Conservation (phyloP, 2,888 invertebrate species). For the Nymphalis polychloros region DNA sequence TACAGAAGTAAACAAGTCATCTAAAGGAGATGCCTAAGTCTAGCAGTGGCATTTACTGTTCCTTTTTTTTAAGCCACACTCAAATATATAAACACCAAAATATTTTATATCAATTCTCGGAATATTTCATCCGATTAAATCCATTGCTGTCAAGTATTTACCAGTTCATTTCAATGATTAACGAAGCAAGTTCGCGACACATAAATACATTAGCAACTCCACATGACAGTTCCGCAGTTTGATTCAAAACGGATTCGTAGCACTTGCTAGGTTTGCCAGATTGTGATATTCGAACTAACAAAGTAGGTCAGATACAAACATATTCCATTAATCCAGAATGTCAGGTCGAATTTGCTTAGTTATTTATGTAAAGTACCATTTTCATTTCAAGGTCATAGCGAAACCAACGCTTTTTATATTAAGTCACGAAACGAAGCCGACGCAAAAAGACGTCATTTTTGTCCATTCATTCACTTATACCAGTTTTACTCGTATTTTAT, state of each 20-base stretch:
- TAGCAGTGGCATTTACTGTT: too few relatives aligned
- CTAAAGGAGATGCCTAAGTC: too few relatives aligned
- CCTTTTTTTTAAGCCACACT: not conserved
- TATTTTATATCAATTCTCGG: not conserved
- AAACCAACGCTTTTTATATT: too few relatives aligned
- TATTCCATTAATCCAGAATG: not conserved
- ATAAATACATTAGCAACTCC: constrained; percentile 40
- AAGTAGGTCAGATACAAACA: constrained; percentile 3
- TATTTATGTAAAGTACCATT: not conserved
- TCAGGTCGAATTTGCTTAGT: not conserved
- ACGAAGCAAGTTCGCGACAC: constrained; percentile 37
- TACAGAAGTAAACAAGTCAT: too few relatives aligned
- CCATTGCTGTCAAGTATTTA: constrained; percentile 31
- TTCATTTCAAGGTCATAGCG: not conserved
- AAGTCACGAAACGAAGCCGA: too few relatives aligned
- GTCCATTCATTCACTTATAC: too few relatives aligned
- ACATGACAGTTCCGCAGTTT: constrained; percentile 36
- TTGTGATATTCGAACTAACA: constrained; percentile 12
- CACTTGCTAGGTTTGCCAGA: constrained; percentile 13
- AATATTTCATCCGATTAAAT: constrained; percentile 16
- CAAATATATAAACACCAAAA: not conserved
- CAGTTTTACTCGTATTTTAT: too few relatives aligned
- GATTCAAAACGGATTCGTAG: constrained; percentile 37
- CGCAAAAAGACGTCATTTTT: too few relatives aligned
- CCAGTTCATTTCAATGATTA: constrained; percentile 39